Base-by-base conservation (phyloP, 2,113 vertebrate genomes). In the Gopherus evgoodei region DNA sequence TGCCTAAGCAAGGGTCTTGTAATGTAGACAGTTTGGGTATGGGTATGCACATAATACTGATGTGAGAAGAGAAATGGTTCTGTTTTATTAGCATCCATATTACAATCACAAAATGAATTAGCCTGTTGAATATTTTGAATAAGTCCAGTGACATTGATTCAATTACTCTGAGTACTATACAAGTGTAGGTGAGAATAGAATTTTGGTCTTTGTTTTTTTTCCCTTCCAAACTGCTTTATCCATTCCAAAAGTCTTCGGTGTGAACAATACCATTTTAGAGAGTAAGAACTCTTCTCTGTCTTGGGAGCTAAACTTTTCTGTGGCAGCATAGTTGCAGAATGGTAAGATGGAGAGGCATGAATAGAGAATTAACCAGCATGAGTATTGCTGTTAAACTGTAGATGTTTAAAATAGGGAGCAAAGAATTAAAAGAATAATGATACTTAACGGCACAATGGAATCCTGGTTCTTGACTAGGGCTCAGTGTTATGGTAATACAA, bases 281-380 rank as follows among this genome's bases (percentile, higher is more conserved):
- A 85, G 72, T 79, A 65, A 75, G 78, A 75, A 38, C 75, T 80
- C 47, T 80, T 38, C 50, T 49, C 75, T 53, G 89, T 85, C 75
- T 80, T 90, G 83, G 89, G 83, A 90, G 65, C 56, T 35, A 90
- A 85, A 84, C 72, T 83, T 90, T 85, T 90, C 59, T 90, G 89
- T 80, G 52, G 79, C 75, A 83, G 79, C 80, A 80, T 80, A 82
- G 69, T 53, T 85, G 62, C 56, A 80, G 89, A 56, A 85, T 80
- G 57, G 75, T 76, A 47, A 85, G 75, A 69, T 79, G 83, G 62
- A 85, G n/a, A 85, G 56, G 53, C 72, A 49, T 80, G 54, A 57
- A 56, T 75, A 65, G 35, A 90, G 54, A 62, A 13, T 3, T 47
- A 4, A n/a, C 16, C 57, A 90, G 83, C 57, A 72, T 72, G 53